Percentiles rank a stretch among this genome's conserved stretches.
Conservation (phyloP, 2,888 invertebrate species). For the Melipona beecheii region DNA sequence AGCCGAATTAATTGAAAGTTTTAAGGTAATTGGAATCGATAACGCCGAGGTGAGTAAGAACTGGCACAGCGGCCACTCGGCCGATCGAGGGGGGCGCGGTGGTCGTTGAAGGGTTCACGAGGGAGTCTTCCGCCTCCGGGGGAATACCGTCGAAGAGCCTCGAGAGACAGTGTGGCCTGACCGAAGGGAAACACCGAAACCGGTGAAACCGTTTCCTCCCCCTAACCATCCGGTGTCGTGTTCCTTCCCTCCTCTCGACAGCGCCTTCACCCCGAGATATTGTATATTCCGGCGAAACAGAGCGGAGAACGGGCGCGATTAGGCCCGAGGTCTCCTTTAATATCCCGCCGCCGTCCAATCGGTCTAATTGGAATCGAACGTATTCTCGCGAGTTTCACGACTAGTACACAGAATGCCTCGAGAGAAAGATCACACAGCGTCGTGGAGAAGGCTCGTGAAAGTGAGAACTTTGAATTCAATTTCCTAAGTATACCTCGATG, state of each 20-base stretch:
- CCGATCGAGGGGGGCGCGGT: not conserved
- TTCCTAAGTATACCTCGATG: too few relatives aligned
- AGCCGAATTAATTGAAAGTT: slow-evolving; percentile 80
- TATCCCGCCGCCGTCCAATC: slow-evolving; percentile 60
- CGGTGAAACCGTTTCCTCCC: slow-evolving; percentile 7
- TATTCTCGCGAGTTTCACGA: slow-evolving; percentile 51
- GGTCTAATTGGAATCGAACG: slow-evolving; percentile 68
- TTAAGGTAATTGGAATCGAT: slow-evolving; percentile 78
- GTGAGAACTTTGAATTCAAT: too few relatives aligned
- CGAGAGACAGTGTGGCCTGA: slow-evolving; percentile 29
- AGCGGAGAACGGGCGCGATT: slow-evolving; percentile 31
- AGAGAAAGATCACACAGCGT: too few relatives aligned
- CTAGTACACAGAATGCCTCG: too few relatives aligned
- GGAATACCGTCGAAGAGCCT: slow-evolving; percentile 8
- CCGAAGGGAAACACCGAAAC: not conserved
- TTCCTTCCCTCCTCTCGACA: slow-evolving; percentile 10
- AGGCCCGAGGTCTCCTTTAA: slow-evolving; percentile 60
- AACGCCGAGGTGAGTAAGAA: slow-evolving; percentile 66
- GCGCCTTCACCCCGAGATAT: not conserved
- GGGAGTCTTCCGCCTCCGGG: not conserved
- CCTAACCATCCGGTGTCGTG: slow-evolving; percentile 47
- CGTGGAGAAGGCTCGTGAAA: too few relatives aligned
- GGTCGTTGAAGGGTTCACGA: slow-evolving; percentile 30
- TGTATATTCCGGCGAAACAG: slow-evolving; percentile 21
- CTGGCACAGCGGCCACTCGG: slow-evolving; percentile 2